Evolutionary conservation across 2,113 vertebrate species (phyloP), one percentile per base, ranked within the genome.

Genomic region (Seriola aureovittata): DNA sequence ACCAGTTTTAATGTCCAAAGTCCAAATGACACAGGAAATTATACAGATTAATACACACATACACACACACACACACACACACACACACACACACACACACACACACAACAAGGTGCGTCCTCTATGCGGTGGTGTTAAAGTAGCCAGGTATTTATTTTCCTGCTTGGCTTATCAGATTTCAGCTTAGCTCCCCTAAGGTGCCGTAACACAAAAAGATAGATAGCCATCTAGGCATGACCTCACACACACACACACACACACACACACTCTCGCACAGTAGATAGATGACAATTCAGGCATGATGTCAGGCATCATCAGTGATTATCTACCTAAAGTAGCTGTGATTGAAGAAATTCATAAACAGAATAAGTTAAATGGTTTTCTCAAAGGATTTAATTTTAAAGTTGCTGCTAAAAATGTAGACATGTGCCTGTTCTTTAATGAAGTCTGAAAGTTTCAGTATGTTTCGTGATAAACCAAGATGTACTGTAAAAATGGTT

Each of bases 111-210:
- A 89, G 88, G 86, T 84, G 92, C 87, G 81, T 88, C 86, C 62
- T 42, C 71, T 84, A 78, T 84, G 65, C 88, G 88, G 74, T 85
- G 81, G 92, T 90, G 91, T 90, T 93, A 90, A 90, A 92, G 86
- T 85, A 90, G 86, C 76, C 82, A 93, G 91, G 92, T 94, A 93
- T 95, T 94, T 94, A 94, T 72, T 66, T 87, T 91, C 76, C 77
- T 82, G 84, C 86, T 89, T 67, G 40, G 84, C 89, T 95, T 94
- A 95, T 95, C 94, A 94, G 92, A 93, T 95, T 94, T 93, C 93
- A 91, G 89, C 29, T 29, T 67, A 90, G 76, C 74, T 88, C 40
- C 82, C 94, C 91, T 68, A 44, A 90, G 92, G 94, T 86, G 46
- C 58, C 81, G 87, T 88, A 82, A 88, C 88, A 93, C 82, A 94